phyloP scores from a whole-genome alignment of 1,140 invertebrate species.

The Drosophila novamexicana region DNA sequence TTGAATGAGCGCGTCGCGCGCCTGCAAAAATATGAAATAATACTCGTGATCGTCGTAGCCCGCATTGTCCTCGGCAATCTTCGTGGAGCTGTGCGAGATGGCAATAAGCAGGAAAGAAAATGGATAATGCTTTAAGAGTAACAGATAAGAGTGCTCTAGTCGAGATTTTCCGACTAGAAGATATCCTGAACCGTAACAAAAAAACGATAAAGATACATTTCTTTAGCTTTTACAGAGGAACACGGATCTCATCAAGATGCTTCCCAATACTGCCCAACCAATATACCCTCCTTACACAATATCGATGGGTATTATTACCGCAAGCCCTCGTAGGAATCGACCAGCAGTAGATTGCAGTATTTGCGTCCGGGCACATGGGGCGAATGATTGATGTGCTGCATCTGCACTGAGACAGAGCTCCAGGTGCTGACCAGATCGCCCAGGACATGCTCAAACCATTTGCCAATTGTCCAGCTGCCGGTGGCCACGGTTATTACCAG shows the following conservation, averaged over 20 bases:
- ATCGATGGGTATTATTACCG: slow-evolving; percentile 20
- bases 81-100: slow-evolving; percentile 29
- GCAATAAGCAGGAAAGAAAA: not conserved
- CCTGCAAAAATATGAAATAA: slow-evolving; percentile 76
- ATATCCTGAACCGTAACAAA: no score
- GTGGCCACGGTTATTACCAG: slow-evolving; percentile 47
- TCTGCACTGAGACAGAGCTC: slow-evolving; percentile 49
- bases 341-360: slow-evolving; percentile 60
- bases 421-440: slow-evolving; percentile 46
- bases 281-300: no score
- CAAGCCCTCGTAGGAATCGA: slow-evolving; percentile 63
- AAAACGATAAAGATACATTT: no score
- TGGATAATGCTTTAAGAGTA: no score
- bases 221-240: no score
- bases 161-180: no score
- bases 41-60: slow-evolving; percentile 64
- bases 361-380: slow-evolving; percentile 55
- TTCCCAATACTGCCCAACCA: no score
- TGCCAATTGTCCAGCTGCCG: not conserved
- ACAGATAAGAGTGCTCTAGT: no score
- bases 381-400: slow-evolving; percentile 20
- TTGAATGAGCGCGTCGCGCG: slow-evolving; percentile 34
- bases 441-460: slow-evolving; percentile 62
- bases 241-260: no score
- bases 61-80: slow-evolving; percentile 47